A percentile compares a stretch with the other conserved stretches of the same genome.
phyloP scores from a whole-genome alignment of 2,113 vertebrate genomes.

The Blennius ocellaris region DNA sequence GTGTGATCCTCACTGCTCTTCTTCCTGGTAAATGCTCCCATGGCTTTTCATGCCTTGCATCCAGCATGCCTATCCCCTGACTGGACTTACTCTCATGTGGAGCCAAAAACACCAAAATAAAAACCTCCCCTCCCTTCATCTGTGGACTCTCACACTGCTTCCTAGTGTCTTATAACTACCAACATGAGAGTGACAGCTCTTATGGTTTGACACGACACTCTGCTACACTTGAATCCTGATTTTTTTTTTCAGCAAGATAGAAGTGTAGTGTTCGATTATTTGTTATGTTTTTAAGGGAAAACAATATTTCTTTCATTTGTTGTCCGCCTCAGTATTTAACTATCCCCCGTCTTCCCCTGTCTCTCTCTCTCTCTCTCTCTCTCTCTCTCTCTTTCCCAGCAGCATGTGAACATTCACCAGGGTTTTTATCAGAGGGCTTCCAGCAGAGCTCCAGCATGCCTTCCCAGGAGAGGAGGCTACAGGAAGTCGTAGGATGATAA shows the following conservation, averaged over 20 bases:
- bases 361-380: conserved; percentile 16
- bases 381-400: conserved; percentile 74
- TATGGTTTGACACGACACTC: conserved; percentile 34
- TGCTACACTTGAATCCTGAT: conserved; percentile 27
- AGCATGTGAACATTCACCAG: conserved; percentile 81
- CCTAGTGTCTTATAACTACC: conserved; percentile 46
- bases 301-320: conserved; percentile 5
- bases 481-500: conserved; percentile 86
- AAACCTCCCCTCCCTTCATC: conserved; percentile 60
- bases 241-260: conserved; percentile 9
- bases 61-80: conserved; percentile 80
- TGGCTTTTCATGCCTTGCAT: conserved; percentile 68
- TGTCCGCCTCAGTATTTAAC: background rate
- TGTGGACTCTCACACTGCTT: conserved; percentile 55
- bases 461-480: conserved; percentile 81
- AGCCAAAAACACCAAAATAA: conserved; percentile 78
- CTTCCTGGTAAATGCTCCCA: conserved; percentile 69
- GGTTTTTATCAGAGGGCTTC: conserved; percentile 81
- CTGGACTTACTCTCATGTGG: conserved; percentile 72
- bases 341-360: too few relatives aligned
- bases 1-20: conserved; percentile 65
- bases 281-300: conserved; percentile 34
- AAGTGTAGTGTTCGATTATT: conserved; percentile 23
- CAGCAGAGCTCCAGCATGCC: conserved; percentile 73
- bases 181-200: conserved; percentile 41